A percentile compares a stretch with the other conserved stretches of the same genome.
Evolutionary conservation across 2,113 vertebrate species (phyloP).

Genomic region (Periophthalmodon schlosseri): DNA sequence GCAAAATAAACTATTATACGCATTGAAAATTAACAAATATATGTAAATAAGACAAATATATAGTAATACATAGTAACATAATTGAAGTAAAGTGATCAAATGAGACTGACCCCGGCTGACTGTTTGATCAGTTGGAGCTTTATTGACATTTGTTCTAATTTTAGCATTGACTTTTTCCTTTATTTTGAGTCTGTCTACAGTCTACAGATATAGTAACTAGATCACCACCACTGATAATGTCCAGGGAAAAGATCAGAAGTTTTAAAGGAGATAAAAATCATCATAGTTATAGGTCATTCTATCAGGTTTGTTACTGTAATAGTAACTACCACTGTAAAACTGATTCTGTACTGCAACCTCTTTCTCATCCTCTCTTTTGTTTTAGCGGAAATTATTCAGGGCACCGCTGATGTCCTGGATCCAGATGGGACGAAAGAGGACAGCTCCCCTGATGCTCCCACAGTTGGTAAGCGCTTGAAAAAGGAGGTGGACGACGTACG

Average conservation of each 20-base stretch:
- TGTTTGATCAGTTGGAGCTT: not conserved
- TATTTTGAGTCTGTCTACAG: not conserved
- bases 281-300: not conserved
- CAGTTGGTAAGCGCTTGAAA: conserved; percentile 29
- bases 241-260: not conserved
- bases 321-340: not conserved
- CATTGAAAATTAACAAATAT: too few species aligned
- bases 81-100: not conserved
- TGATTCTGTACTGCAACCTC: not conserved
- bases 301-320: not conserved
- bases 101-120: not conserved
- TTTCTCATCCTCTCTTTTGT: conserved; percentile 3
- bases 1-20: too few species aligned
- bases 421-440: conserved; percentile 26
- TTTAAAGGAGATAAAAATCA: not conserved
- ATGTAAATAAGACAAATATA: too few species aligned
- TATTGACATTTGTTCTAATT: not conserved
- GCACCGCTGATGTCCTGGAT: conserved; percentile 20
- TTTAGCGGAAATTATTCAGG: conserved; percentile 40
- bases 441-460: conserved; percentile 6
- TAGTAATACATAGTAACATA: not conserved
- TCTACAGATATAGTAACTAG: conserved; percentile 1
- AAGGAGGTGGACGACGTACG: conserved; percentile 35
- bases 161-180: not conserved
- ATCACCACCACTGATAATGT: conserved; percentile 4